Base-by-base conservation (phyloP, 2,113 vertebrate genomes). In the Poeciliopsis prolifica region DNA sequence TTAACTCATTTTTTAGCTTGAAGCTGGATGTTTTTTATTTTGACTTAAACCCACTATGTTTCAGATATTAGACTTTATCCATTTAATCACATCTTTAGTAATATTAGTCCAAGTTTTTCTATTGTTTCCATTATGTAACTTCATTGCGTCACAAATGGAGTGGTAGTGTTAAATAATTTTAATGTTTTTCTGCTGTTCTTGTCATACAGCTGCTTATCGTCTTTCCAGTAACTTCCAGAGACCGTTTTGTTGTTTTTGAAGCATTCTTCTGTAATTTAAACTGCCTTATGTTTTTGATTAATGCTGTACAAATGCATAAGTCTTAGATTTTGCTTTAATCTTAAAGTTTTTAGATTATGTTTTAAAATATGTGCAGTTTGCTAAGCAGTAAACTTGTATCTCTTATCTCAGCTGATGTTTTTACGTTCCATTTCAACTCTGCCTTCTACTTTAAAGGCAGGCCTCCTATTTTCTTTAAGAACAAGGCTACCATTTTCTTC, bases 401-500 rank as follows among this genome's bases (percentile, higher is more conserved):
- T 51, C 6, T 9, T 51, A 19, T 24, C 0, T 54, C 1, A 24
- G 48, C 48, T 54, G 14, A 1, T 42, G 4, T 42, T 42, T 42
- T 42, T 42, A 15, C 0, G 40, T 42, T 42, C 40, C 15, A 5
- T 48, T 31, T 42, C 30, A 15, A 28, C 65, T 69, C 26, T 15
- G 33, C 31, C 40, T 80, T 13, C 15, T 65, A 6, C 69, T 61
- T 37, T 42, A 28, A 9, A 61, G 28, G 29, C 10, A 22, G 65
- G 68, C 73, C 61, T 66, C 22, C 75, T 85, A 70, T 58, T 22
- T 13, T 68, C 48, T 26, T 3, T 26, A 15, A 48, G 65, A 65
- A 89, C 84, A 90, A 86, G 81, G 80, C 33, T 2, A 6, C 74
- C 51, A 40, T 61, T 92, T 80, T 89, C 31, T 70, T 0, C 1